Evolutionary conservation across 2,113 vertebrate genomes (phyloP).

Genomic region (Cricetomys ansorgei): DNA sequence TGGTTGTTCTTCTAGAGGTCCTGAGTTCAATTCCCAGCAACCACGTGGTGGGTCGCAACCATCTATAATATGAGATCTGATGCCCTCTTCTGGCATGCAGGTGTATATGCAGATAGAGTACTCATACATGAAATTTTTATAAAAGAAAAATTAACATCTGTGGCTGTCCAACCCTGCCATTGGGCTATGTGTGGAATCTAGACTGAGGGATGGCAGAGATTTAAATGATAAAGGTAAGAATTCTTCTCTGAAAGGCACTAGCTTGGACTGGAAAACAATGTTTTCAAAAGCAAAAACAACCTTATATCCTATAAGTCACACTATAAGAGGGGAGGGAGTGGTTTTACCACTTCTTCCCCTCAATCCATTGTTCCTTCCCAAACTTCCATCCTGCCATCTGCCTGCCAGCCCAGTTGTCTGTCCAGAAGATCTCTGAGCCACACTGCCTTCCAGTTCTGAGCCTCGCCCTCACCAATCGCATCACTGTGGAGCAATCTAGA

Average conservation of each 20-base stretch:
- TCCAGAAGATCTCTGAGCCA: not conserved
- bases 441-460: not conserved
- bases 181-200: not conserved
- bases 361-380: not conserved
- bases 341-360: not conserved
- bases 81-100: too few species aligned
- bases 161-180: too few species aligned
- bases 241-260: not conserved
- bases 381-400: not conserved
- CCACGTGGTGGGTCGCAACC: too few species aligned
- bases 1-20: too few species aligned
- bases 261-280: not conserved
- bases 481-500: not conserved
- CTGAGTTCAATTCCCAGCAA: too few species aligned
- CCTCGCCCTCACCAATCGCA: not conserved
- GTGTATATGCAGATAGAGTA: too few species aligned
- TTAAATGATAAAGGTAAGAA: not conserved
- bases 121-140: too few species aligned
- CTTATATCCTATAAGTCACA: not conserved
- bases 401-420: not conserved
- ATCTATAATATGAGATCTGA: too few species aligned
- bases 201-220: too few species aligned
- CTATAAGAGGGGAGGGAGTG: too few species aligned
- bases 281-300: not conserved
- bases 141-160: not conserved